phyloP scores from a whole-genome alignment of 37 sponge, comb jelly and placozoan species.

The Eunapius fragilis region DNA sequence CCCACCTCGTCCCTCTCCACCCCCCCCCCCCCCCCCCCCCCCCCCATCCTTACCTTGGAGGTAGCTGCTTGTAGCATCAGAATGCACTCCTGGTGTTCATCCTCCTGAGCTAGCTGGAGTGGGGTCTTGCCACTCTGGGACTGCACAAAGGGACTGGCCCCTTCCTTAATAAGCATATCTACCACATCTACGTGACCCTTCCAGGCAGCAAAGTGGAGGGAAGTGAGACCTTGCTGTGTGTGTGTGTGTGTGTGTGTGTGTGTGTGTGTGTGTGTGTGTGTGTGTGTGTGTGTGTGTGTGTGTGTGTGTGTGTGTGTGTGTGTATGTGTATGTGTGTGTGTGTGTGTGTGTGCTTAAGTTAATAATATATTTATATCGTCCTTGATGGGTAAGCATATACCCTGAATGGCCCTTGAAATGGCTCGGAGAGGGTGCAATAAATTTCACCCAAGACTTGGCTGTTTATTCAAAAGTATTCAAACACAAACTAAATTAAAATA shows the following conservation, averaged over 20 bases:
- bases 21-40: background rate
- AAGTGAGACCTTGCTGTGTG: constrained; percentile 55
- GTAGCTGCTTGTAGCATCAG: constrained; percentile 52
- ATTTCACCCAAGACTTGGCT: too few species aligned
- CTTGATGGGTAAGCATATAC: too few species aligned
- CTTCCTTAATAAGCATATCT: constrained; percentile 38
- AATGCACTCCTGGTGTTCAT: constrained; percentile 42
- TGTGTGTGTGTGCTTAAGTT: background rate
- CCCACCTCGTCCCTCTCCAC: too few species aligned
- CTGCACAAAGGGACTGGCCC: constrained; percentile 15
- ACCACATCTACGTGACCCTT: constrained; percentile 59
- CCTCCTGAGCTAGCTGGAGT: constrained; percentile 62
- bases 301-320: background rate
- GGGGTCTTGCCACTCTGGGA: constrained; percentile 65
- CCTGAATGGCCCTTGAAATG: too few species aligned
- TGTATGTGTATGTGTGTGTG: background rate
- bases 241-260: constrained; percentile 5
- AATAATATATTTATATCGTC: too few species aligned
- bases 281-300: background rate
- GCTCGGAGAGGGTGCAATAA: too few species aligned
- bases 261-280: background rate
- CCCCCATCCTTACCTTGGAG: constrained; percentile 53
- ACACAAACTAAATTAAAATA: too few species aligned
- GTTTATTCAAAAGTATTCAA: too few species aligned
- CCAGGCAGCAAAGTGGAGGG: constrained; percentile 70